Percentiles rank a stretch among this genome's conserved stretches.
phyloP scores from a whole-genome alignment of 1,140 invertebrate species.

The Sarcophaga bullata region DNA sequence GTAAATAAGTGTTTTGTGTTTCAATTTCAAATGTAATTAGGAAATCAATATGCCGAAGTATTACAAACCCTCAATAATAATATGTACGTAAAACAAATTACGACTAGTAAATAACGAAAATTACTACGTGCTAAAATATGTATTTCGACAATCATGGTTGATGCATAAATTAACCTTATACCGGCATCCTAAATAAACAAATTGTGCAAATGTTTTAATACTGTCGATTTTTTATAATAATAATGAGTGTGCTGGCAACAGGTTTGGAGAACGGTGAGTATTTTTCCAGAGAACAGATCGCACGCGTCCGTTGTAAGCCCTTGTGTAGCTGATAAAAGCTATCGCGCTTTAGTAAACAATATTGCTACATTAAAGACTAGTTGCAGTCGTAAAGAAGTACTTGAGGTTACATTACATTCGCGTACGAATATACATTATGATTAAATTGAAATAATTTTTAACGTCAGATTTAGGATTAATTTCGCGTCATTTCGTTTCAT shows the following conservation, averaged over 20 bases:
- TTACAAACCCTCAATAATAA: too few relatives aligned
- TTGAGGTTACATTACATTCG: not conserved
- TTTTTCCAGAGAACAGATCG: too few relatives aligned
- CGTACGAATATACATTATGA: not conserved
- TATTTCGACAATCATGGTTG: not conserved
- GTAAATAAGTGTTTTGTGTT: too few relatives aligned
- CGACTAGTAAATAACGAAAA: too few relatives aligned
- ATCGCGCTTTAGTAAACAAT: not conserved
- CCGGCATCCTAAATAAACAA: constrained; percentile 19
- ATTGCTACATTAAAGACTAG: not conserved
- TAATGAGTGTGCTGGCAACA: not conserved
- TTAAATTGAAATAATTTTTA: too few relatives aligned
- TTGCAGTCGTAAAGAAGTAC: not conserved
- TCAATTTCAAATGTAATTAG: too few relatives aligned
- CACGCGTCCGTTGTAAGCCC: not conserved
- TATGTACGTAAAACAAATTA: too few relatives aligned
- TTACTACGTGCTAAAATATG: too few relatives aligned
- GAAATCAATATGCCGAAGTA: too few relatives aligned
- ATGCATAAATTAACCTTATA: not conserved
- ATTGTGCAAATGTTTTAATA: not conserved
- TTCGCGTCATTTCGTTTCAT: too few relatives aligned
- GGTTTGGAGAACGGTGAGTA: not conserved
- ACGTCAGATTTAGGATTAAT: too few relatives aligned
- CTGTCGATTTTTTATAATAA: not conserved
- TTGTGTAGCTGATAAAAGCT: not conserved